A percentile compares a stretch with the other conserved stretches of the same genome.
Evolutionary conservation across 92 coral and sea anemone species (phyloP).

Genomic region (Phenganax stokvisi): DNA sequence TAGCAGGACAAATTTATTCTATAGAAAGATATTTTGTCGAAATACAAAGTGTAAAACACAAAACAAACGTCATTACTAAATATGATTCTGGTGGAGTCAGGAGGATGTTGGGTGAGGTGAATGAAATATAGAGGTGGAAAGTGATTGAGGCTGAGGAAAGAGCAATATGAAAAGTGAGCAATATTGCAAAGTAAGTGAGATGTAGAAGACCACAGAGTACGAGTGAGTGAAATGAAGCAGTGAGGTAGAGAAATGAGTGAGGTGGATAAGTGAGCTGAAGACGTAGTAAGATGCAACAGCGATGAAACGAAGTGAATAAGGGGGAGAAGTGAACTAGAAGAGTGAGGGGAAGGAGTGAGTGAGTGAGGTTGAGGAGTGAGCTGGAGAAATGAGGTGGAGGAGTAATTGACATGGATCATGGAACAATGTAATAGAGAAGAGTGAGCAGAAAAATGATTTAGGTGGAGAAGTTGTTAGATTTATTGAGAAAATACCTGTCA

Average conservation of each 20-base stretch:
- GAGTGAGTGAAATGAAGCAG: background rate
- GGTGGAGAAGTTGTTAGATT: too few species aligned
- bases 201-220: background rate
- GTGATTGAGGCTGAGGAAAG: background rate
- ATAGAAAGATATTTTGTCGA: too few species aligned
- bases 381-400: background rate
- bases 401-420: background rate
- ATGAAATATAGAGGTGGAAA: too few species aligned
- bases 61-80: too few species aligned
- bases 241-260: background rate
- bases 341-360: conserved; percentile 1
- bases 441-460: background rate
- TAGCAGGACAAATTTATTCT: background rate
- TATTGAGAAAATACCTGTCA: too few species aligned
- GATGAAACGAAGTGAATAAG: background rate
- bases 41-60: too few species aligned
- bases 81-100: too few species aligned
- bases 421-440: background rate
- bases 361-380: conserved; percentile 34
- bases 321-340: background rate
- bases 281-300: background rate
- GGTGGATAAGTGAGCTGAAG: conserved; percentile 3
- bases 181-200: background rate
- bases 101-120: background rate
- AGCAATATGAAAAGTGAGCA: background rate